Evolutionary conservation across 2,888 invertebrate genomes (phyloP).

Genomic region (Tholera decimalis): DNA sequence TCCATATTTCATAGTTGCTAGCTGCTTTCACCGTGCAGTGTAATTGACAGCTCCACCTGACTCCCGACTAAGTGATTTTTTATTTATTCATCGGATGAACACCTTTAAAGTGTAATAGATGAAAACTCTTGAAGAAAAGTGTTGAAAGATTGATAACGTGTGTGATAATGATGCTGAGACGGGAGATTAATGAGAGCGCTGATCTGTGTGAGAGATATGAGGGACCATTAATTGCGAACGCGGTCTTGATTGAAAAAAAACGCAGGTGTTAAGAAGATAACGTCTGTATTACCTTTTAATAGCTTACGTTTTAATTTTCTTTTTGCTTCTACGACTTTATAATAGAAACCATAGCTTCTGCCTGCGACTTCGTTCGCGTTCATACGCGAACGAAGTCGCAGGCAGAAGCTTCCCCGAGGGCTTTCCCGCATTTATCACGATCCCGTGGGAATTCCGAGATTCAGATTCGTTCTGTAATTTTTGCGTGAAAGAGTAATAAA

Average conservation of each 20-base stretch:
- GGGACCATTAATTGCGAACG: slow-evolving; percentile 22
- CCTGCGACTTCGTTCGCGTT: no score
- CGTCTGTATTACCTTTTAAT: neutral
- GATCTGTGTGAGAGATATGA: slow-evolving; percentile 42
- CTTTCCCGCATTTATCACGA: no score
- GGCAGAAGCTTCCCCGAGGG: no score
- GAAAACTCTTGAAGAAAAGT: slow-evolving; percentile 49
- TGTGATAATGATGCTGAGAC: slow-evolving; percentile 51
- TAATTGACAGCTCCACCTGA: slow-evolving; percentile 69
- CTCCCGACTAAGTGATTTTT: slow-evolving; percentile 67
- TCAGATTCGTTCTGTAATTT: no score
- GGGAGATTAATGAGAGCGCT: slow-evolving; percentile 56
- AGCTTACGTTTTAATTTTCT: neutral
- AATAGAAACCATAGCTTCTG: no score
- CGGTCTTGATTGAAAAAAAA: slow-evolving; percentile 26
- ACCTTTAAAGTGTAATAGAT: slow-evolving; percentile 50
- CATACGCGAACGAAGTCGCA: no score
- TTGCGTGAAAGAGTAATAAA: no score
- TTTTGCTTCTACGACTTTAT: neutral
- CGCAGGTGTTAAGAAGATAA: slow-evolving; percentile 30
- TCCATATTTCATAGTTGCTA: slow-evolving; percentile 63
- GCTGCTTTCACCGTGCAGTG: slow-evolving; percentile 45
- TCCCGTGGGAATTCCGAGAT: no score
- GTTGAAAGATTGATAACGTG: slow-evolving; percentile 59
- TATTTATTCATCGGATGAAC: slow-evolving; percentile 65